Conservation (phyloP, 2,113 vertebrate genomes). For the Corythornis madagascariensis region DNA sequence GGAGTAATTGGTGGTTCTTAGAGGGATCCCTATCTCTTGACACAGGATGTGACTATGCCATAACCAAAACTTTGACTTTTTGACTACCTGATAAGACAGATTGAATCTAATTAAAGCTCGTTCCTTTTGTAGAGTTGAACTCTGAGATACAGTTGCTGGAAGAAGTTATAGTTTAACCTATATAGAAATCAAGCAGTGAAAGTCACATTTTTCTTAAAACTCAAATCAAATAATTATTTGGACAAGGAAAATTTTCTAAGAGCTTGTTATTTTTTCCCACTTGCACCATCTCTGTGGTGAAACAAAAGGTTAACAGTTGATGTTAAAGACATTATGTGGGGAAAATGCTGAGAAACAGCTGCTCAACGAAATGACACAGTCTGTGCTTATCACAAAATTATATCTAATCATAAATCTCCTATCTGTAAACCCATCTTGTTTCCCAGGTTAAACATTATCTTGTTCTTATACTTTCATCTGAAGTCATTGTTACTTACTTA, state of each 20-base stretch:
- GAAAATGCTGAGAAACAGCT: not conserved
- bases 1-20: not conserved
- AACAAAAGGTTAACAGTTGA: not conserved
- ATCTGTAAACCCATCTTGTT: not conserved
- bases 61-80: not conserved
- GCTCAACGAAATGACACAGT: not conserved
- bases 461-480: not conserved
- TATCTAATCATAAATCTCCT: not conserved
- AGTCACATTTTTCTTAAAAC: not conserved
- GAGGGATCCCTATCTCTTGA: not conserved
- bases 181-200: not conserved
- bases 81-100: not conserved
- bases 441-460: not conserved
- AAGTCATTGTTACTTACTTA: not conserved
- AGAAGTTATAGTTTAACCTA: not conserved
- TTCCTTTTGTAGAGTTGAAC: not conserved
- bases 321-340: not conserved
- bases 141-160: not conserved
- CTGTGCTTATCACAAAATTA: not conserved
- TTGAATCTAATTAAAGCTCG: not conserved
- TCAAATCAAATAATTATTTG: not conserved
- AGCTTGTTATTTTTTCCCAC: not conserved
- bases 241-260: not conserved
- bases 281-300: not conserved
- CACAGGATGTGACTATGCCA: constrained; percentile 12